Base-by-base conservation (phyloP, 2,113 vertebrate genomes). In the Loxodonta africana region DNA sequence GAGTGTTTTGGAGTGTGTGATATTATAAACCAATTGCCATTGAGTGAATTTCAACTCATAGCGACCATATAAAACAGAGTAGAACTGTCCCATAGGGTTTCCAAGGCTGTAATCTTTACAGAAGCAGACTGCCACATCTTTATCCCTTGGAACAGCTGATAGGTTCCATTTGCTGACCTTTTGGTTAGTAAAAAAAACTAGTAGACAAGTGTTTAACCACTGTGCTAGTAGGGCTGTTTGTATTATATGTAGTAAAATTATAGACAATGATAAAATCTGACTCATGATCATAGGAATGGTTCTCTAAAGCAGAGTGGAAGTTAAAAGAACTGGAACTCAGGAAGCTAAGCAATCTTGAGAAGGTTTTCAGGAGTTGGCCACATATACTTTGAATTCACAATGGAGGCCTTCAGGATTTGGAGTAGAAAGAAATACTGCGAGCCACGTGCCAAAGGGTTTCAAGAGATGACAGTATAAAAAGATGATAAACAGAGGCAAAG, bases 171-270 rank as follows among this genome's bases (percentile, higher is more conserved):
- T 57, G 53, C 53, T 57, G 53, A 57, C 53, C 11, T 14, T 57
- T 57, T 57, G 8, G 53, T 57, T 57, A 57, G 37, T 37, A 37
- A 37, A 37, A 37, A 37, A 37, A 37, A 37, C 37, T 37, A 37
- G 53, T 12, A 57, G 53, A 57, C 53, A 57, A 57, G 53, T 57
- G 53, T 3, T 57, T 57, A 57, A 57, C 53, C 53, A 57, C 53
- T 57, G 53, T 17, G 53, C 53, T 14, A 57, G 53, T 17, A 12
- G 8, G 11, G 53, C 53, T 62, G 2, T 62, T 62, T 89, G 74
- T 74, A 87, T 81, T n/a, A n/a, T 20, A 89, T 2, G 20, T 83
- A 90, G 89, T 91, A 91, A 96, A 90, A 92, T 48, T 48, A 12
- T 53, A 76, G 88, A 9, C 82, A 53, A 74, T 53, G 84, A 83